These are phyloP conservation scores for Pheosia tremula DNA, from an alignment of 2,888 invertebrate species.

Conservation along the genomic window DNA sequence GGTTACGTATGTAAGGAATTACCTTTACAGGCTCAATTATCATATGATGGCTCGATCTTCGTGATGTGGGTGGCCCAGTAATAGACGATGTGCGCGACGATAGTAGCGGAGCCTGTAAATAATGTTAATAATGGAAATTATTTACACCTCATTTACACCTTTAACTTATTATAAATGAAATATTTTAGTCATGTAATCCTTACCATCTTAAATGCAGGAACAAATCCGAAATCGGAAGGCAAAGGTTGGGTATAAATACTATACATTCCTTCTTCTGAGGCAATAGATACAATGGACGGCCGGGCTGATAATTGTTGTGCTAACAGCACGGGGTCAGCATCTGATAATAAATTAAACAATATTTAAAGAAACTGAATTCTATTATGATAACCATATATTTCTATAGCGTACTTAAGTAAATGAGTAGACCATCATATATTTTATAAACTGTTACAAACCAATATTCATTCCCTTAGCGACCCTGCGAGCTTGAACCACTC, in stretches of 20 bases:
- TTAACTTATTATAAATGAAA: too few species aligned
- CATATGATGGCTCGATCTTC: constrained; percentile 76
- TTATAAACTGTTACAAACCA: constrained; percentile 47
- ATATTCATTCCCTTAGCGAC: constrained; percentile 79
- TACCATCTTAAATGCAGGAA: constrained; percentile 69
- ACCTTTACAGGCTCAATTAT: constrained; percentile 73
- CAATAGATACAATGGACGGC: constrained; percentile 78
- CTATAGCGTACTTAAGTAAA: too few species aligned
- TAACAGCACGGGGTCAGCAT: constrained; percentile 74
- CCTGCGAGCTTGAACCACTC: constrained; percentile 74
- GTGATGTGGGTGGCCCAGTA: constrained; percentile 73
- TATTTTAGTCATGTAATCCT: constrained; percentile 1
- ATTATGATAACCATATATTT: too few species aligned
- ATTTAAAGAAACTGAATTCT: neutral
- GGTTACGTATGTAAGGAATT: constrained; percentile 9
- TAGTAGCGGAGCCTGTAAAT: constrained; percentile 63
- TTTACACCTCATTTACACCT: neutral
- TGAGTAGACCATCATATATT: neutral
- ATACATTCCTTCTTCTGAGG: constrained; percentile 76
- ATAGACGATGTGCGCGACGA: constrained; percentile 74
- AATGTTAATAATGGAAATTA: neutral
- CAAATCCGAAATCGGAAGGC: constrained; percentile 75
- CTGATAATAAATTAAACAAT: constrained; percentile 39
- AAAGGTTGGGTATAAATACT: constrained; percentile 73
- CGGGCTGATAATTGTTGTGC: constrained; percentile 80